A percentile compares a stretch with the other conserved stretches of the same genome.
Conservation (phyloP, 2,888 invertebrate species). For the Dynastes tityus region DNA sequence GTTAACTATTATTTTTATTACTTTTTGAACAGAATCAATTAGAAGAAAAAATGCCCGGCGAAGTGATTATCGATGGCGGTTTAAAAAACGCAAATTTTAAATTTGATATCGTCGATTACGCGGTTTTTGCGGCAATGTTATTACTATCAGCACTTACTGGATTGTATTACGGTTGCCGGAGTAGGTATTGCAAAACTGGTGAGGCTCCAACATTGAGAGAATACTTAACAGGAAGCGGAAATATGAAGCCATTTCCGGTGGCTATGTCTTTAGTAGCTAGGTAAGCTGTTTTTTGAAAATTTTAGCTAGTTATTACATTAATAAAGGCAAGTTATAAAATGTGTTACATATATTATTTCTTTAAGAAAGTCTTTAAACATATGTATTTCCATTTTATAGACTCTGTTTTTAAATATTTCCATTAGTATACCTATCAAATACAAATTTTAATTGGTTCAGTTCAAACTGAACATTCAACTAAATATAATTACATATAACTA, state of each 20-base stretch:
- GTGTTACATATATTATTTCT: neutral
- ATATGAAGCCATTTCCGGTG: conserved; percentile 86
- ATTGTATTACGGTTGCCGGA: conserved; percentile 77
- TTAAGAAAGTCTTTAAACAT: neutral
- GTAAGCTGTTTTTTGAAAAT: conserved; percentile 68
- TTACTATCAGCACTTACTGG: conserved; percentile 84
- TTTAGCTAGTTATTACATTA: neutral
- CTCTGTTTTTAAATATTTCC: too few species aligned
- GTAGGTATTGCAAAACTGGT: conserved; percentile 70
- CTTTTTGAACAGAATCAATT: neutral
- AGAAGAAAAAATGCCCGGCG: conserved; percentile 29
- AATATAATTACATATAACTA: too few species aligned
- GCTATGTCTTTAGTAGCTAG: conserved; percentile 90
- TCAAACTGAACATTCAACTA: too few species aligned
- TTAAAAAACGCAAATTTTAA: conserved; percentile 56
- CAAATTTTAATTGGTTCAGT: too few species aligned
- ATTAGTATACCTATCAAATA: too few species aligned
- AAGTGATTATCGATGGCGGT: conserved; percentile 42
- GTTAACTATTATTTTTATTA: neutral
- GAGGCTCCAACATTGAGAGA: conserved; percentile 74
- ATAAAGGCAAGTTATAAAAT: neutral
- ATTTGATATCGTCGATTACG: conserved; percentile 75
- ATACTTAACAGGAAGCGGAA: conserved; percentile 84
- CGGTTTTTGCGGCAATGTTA: conserved; percentile 81
- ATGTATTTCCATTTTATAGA: too few species aligned